Base-by-base conservation (phyloP, 1,140 invertebrate genomes). In the Stratiolaelaps scimitus region DNA sequence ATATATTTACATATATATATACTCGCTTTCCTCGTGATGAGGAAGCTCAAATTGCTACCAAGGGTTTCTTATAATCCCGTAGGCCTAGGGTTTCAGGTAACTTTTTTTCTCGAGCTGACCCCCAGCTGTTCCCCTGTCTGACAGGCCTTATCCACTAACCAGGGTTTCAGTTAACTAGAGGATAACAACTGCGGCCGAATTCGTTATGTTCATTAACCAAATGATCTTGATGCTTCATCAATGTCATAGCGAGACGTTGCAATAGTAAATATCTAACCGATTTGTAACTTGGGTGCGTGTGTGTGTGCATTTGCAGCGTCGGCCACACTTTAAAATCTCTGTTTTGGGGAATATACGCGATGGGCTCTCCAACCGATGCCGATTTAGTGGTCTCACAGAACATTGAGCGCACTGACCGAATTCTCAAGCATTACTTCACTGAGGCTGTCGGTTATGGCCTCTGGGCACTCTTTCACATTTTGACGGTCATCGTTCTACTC, bases 281-380 rank as follows among this genome's bases (percentile, higher is more conserved):
- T 10, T 40, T 40, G 10, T 20, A 20, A n/a, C 26, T 26, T 26
- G 15, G 53, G 10, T 20, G 17, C 2, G 7, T 23, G 26, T 34
- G 1, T 40, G 30, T 60, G 43, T 5, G 15, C 65, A 20, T 30
- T 73, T 73, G 43, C 78, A 85, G 79, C 70, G 78, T 80, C 78
- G 73, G 73, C 60, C 74, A 75, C 44, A 85, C 84, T 6, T 74
- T 85, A 44, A 84, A 82, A 71, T 85, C 83, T 5, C 76, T 85
- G 30, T 87, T 87, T 73, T 87, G 85, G 85, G 83, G 83, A 0
- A 78, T 87, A 68, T 85, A 87, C 71, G 84, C 84, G 64, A 82
- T 85, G 78, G 78, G 81, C 0, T 81, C 83, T 1, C 74, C 83
- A 56, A 80, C 83, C 71, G 81, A 81, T 29, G 83, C 83, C 15